Conservation (phyloP, 2,797 vertebrate species). For the Crax fasciolata region DNA sequence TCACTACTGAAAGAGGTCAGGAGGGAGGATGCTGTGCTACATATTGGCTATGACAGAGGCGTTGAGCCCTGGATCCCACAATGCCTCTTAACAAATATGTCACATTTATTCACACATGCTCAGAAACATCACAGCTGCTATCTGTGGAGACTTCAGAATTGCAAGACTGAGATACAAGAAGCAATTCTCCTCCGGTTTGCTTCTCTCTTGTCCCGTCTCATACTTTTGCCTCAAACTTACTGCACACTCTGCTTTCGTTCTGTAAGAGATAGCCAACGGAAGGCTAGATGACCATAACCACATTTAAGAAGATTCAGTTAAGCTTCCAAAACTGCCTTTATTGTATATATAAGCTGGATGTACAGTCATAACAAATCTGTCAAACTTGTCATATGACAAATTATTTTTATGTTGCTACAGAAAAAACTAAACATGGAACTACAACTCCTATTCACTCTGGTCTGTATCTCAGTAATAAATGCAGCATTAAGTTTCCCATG, state of each 20-base stretch:
- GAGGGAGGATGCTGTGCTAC: background rate
- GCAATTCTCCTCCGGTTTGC: background rate
- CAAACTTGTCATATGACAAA: background rate
- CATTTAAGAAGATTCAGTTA: background rate
- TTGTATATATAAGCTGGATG: background rate
- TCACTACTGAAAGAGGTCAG: background rate
- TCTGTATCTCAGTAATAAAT: background rate
- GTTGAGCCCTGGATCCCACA: accelerated
- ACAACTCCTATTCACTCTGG: background rate
- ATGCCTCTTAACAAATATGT: accelerated
- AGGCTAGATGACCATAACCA: accelerated
- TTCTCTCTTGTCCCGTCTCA: accelerated
- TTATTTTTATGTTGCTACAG: background rate
- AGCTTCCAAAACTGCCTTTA: background rate
- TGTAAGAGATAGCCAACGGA: background rate
- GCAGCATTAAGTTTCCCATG: background rate
- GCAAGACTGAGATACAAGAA: background rate
- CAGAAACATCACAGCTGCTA: background rate
- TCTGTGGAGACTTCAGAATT: background rate
- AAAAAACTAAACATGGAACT: background rate
- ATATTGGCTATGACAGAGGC: background rate
- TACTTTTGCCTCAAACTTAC: background rate
- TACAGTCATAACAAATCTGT: background rate
- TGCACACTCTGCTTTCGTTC: background rate
- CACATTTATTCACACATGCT: background rate